These are phyloP conservation scores for Danio tinwini DNA, from an alignment of 2,797 vertebrate species.

Conservation along the genomic window DNA sequence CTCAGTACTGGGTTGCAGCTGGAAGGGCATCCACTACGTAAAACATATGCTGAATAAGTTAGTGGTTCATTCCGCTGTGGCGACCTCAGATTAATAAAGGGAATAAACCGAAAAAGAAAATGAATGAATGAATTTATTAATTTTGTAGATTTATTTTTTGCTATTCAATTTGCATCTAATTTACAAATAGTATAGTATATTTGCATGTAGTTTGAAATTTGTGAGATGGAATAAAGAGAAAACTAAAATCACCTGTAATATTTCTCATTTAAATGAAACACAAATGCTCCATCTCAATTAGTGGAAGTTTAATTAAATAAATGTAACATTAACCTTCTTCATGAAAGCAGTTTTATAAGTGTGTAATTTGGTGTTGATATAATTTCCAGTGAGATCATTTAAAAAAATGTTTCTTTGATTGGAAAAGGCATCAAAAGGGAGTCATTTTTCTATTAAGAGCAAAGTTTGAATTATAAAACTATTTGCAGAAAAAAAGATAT, in stretches of 20 bases:
- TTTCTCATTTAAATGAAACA: background rate
- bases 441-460: too few relatives aligned
- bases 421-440: background rate
- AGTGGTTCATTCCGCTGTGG: too few relatives aligned
- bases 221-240: background rate
- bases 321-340: background rate
- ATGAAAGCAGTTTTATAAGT: background rate
- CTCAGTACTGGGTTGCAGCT: too few relatives aligned
- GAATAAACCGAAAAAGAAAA: too few relatives aligned
- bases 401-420: background rate
- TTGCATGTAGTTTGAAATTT: background rate
- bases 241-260: background rate
- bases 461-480: background rate
- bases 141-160: too few relatives aligned
- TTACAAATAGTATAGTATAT: too few relatives aligned
- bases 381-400: background rate
- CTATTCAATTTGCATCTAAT: too few relatives aligned
- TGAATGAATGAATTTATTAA: too few relatives aligned
- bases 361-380: background rate
- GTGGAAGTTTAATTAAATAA: background rate
- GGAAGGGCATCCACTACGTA: too few relatives aligned
- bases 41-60: too few relatives aligned
- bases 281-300: background rate
- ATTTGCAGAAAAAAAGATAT: too few relatives aligned
- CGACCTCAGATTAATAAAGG: too few relatives aligned